Base-by-base conservation (phyloP, 2,888 invertebrate species). In the Pteria penguin region DNA sequence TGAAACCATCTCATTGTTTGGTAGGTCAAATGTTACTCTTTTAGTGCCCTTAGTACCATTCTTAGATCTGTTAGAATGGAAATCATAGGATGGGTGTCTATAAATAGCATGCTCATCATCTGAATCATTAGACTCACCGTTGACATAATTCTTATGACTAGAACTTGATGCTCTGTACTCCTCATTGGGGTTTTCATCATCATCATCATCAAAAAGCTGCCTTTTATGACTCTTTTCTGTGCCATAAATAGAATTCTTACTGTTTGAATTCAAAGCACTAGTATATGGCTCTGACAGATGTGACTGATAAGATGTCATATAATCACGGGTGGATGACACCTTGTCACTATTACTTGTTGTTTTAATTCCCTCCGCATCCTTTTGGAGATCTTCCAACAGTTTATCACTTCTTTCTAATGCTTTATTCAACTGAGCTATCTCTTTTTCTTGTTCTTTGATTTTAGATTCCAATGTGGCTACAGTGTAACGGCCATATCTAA, bases 381-480 rank as follows among this genome's bases (percentile, higher is more conserved):
- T 79, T 80, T 90, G 84, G 26, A 91, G 77, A 18, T 88, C 88
- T 68, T 91, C 90, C 57, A 91, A 88, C 75, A 90, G 89, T 36
- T 85, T 80, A 70, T 91, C 91, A 79, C 90, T 90, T 65, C 85
- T 80, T 71, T 90, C 88, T 55, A 91, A 76, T 11, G 91, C 91
- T 66, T 88, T 89, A 57, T 90, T 86, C 29, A 91, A 81, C 61
- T 88, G 86, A 5, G 80, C 81, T 2, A 89, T 84, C 77, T 91
- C 89, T 76, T 89, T 90, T 76, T 90, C 88, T 62, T 87, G 85
- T 52, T 78, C 79, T 27, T 90, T 88, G 33, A 91, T 71, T 71
- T 91, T 89, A 2, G 87, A 72, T 77, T 91, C 90, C 52, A 91
- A 76, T 3, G 91, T 88, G 27, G 89, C 87, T 4, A 91, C 90